Percentiles rank a stretch among this genome's conserved stretches.
Evolutionary conservation across 2,888 invertebrate genomes (phyloP).

Genomic region (Oxystoma pomonae): DNA sequence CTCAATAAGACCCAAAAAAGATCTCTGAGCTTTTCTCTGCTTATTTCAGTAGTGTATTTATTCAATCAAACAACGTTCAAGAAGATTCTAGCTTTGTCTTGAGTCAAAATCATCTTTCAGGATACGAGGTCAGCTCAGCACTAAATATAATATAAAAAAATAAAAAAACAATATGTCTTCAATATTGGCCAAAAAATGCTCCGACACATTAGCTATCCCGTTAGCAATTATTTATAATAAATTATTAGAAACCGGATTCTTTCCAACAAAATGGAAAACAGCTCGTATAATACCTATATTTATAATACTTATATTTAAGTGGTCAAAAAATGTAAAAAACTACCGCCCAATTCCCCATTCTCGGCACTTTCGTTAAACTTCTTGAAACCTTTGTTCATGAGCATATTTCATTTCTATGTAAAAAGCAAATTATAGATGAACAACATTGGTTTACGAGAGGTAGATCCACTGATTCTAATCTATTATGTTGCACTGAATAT

Average conservation of each 20-base stretch:
- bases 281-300: neutral
- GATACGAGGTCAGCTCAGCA: no score
- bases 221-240: neutral
- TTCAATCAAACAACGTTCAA: slow-evolving; percentile 1
- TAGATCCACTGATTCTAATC: slow-evolving; percentile 1
- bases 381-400: neutral
- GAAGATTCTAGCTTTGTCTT: neutral
- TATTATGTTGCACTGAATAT: neutral
- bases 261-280: slow-evolving; percentile 1
- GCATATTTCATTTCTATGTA: no score
- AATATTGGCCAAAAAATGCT: neutral
- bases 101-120: neutral
- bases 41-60: neutral
- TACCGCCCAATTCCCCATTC: neutral
- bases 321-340: slow-evolving; percentile 1
- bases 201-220: neutral
- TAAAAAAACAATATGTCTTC: neutral
- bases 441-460: neutral
- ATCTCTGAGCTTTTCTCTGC: neutral
- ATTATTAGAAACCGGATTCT: neutral
- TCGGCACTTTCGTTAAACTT: neutral
- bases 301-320: neutral
- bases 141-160: no score
- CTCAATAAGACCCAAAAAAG: neutral
- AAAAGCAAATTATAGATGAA: neutral